Evolutionary conservation across 2,888 invertebrate genomes (phyloP).

Genomic region (Pimpla rufipes): DNA sequence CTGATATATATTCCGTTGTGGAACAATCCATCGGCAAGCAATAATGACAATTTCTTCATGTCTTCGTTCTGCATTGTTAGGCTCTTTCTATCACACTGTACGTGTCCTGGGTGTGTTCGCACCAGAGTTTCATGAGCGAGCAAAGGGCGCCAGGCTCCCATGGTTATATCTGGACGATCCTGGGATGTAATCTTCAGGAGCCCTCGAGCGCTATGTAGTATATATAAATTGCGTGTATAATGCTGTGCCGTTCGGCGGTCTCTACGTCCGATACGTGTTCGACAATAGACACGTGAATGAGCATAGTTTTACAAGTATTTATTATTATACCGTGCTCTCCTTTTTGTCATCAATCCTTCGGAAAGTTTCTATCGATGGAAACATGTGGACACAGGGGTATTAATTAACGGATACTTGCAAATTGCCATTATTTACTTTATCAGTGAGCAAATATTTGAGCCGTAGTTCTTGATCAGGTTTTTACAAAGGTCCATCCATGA

Average conservation of each 20-base stretch:
- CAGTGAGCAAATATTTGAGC: no score
- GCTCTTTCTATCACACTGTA: slow-evolving; percentile 27
- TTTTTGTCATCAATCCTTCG: no score
- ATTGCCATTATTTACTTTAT: no score
- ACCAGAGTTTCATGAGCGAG: slow-evolving; percentile 49
- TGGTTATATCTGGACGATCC: slow-evolving; percentile 44
- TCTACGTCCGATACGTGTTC: no score
- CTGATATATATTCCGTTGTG: no score
- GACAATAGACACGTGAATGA: slow-evolving; percentile 21
- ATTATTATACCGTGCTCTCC: no score
- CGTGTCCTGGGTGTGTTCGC: slow-evolving; percentile 31
- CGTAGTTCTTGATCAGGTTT: no score
- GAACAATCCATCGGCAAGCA: background rate
- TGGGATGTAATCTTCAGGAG: slow-evolving; percentile 30
- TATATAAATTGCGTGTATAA: slow-evolving; percentile 6
- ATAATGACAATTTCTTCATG: slow-evolving; percentile 13
- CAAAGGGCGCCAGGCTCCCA: slow-evolving; percentile 63
- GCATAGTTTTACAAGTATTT: no score
- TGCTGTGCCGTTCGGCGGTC: slow-evolving; percentile 45
- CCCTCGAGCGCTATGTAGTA: slow-evolving; percentile 33
- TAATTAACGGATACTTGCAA: no score
- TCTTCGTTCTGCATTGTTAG: background rate
- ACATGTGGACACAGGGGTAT: no score
- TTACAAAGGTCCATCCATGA: no score
- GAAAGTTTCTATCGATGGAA: no score